These are phyloP conservation scores for Stigmatopora argus DNA, from an alignment of 2,113 vertebrate genomes.

Conservation along the genomic window DNA sequence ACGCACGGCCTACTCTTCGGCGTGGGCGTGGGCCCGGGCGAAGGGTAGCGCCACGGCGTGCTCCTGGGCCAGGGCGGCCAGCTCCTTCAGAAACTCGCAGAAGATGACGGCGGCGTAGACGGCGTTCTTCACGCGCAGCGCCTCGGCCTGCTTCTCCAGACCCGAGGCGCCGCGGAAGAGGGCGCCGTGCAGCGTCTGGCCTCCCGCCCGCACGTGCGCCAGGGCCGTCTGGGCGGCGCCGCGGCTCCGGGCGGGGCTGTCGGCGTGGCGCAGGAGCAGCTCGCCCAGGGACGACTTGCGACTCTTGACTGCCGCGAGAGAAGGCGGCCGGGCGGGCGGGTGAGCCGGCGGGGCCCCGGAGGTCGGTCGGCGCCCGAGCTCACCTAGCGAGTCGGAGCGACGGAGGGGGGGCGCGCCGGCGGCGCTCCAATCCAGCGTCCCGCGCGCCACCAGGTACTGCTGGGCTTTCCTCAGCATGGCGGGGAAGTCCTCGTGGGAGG, in stretches of 20 bases:
- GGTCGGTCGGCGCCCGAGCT: constrained; percentile 6
- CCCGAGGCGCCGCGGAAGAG: constrained; percentile 63
- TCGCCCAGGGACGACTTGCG: constrained; percentile 86
- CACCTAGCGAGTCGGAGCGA: constrained; percentile 82
- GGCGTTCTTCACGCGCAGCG: constrained; percentile 87
- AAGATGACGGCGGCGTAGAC: constrained; percentile 94
- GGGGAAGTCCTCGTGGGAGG: constrained; percentile 88
- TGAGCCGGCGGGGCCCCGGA: neutral
- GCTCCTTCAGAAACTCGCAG: constrained; percentile 93
- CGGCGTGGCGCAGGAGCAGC: constrained; percentile 85
- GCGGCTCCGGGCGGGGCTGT: constrained; percentile 85
- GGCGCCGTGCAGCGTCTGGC: constrained; percentile 76
- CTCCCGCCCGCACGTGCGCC: constrained; percentile 81
- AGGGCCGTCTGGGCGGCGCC: constrained; percentile 80
- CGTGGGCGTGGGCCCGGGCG: constrained; percentile 69
- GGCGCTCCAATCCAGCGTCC: constrained; percentile 82
- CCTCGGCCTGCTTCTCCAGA: constrained; percentile 81
- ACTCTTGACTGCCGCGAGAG: constrained; percentile 77
- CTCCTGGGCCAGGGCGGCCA: constrained; percentile 90
- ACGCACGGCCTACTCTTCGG: neutral
- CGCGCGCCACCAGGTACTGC: constrained; percentile 87
- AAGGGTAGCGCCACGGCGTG: constrained; percentile 88
- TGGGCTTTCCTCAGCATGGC: constrained; percentile 85
- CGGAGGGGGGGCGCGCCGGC: constrained; percentile 68
- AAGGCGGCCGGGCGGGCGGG: neutral